phyloP scores from a whole-genome alignment of 2,797 vertebrate species.

The Psittacula derbiana region DNA sequence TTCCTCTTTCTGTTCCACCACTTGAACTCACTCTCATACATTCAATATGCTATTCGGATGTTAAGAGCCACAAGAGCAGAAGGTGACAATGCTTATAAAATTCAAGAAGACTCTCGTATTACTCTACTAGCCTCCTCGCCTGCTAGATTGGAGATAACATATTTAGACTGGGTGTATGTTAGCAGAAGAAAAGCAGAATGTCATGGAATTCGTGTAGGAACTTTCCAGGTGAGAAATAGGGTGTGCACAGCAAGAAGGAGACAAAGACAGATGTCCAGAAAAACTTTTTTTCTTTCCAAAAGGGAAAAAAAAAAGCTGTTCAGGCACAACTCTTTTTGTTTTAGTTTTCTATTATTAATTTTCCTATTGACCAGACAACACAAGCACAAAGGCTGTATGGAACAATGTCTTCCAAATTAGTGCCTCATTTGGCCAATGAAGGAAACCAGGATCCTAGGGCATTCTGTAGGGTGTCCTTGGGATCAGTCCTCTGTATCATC shows the following conservation, averaged over 20 bases:
- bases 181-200: neutral
- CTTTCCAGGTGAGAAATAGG: neutral
- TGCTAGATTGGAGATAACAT: neutral
- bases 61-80: neutral
- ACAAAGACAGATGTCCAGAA: neutral
- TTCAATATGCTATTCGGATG: neutral
- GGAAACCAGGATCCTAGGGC: neutral
- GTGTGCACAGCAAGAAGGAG: neutral
- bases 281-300: neutral
- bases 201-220: neutral
- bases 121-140: neutral
- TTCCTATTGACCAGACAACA: neutral
- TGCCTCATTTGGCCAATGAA: neutral
- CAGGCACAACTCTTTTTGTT: neutral
- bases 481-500: neutral
- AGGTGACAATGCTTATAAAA: neutral
- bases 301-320: neutral
- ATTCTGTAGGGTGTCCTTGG: neutral
- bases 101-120: neutral
- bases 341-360: neutral
- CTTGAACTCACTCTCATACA: neutral
- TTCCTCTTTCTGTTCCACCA: neutral
- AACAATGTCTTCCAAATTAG: neutral
- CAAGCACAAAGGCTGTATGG: neutral
- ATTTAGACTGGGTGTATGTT: neutral